Conservation (phyloP, 2,797 vertebrate species). For the Galaxias olidus region DNA sequence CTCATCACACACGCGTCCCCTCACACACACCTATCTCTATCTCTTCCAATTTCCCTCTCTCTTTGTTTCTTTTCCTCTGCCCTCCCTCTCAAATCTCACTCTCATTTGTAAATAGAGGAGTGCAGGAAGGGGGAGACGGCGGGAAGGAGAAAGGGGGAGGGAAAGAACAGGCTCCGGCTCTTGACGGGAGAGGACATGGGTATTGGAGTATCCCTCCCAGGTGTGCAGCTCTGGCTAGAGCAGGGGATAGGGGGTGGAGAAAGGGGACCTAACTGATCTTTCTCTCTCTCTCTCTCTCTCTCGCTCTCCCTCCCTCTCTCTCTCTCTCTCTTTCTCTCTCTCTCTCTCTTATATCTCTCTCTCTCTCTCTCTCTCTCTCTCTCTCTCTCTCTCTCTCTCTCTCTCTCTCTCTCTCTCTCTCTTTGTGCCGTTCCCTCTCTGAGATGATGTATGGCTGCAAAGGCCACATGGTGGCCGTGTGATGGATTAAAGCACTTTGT, state of each 20-base stretch:
- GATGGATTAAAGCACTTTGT: conserved; percentile 99
- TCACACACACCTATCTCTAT: conserved; percentile 68
- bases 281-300: not conserved
- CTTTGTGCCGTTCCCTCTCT: conserved; percentile 77
- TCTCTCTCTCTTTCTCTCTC: conserved; percentile 75
- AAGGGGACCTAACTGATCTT: conserved; percentile 28
- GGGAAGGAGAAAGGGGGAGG: not conserved
- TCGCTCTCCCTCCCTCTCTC: conserved; percentile 8
- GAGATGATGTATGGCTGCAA: conserved; percentile 98
- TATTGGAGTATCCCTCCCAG: conserved; percentile 62
- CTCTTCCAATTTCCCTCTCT: conserved; percentile 67
- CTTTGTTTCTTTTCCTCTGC: conserved; percentile 31
- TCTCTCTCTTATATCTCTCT: too few species aligned
- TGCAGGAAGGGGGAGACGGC: not conserved
- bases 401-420: conserved; percentile 10
- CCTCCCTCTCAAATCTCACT: conserved; percentile 49
- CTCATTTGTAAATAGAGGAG: conserved; percentile 67
- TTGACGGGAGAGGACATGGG: conserved; percentile 51
- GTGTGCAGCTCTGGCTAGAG: conserved; percentile 49
- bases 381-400: not conserved
- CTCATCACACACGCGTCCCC: conserved; percentile 26
- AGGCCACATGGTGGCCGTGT: conserved; percentile 97
- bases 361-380: conserved; percentile 34
- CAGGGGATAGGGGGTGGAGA: conserved; percentile 23
- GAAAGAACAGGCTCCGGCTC: conserved; percentile 14